These are phyloP conservation scores for Epizoanthus scotinus DNA, from an alignment of 92 coral and sea anemone genomes.

Conservation along the genomic window DNA sequence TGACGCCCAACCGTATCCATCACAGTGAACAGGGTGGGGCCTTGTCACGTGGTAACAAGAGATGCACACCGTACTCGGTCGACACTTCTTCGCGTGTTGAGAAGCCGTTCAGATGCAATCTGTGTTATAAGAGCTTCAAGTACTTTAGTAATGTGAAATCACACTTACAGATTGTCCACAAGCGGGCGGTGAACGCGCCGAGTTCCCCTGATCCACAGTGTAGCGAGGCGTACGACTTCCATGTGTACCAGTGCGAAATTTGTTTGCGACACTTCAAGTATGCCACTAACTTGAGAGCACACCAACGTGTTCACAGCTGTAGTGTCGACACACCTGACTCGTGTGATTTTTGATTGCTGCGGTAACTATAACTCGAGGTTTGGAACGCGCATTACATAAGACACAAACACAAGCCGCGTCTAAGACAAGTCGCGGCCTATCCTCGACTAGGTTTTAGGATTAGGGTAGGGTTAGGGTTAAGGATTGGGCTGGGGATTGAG, in stretches of 20 bases:
- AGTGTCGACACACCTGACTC: not conserved
- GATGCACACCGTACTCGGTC: not conserved
- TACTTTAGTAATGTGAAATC: slow-evolving; percentile 81
- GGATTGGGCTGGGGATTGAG: too few relatives aligned
- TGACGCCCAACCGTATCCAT: not conserved
- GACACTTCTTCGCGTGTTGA: slow-evolving; percentile 39
- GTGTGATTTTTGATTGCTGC: too few relatives aligned
- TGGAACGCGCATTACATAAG: too few relatives aligned
- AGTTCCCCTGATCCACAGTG: slow-evolving; percentile 19
- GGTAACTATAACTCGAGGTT: too few relatives aligned
- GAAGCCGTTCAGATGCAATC: slow-evolving; percentile 58
- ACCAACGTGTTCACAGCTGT: slow-evolving; percentile 72
- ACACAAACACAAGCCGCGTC: too few relatives aligned
- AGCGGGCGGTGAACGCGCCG: slow-evolving; percentile 41
- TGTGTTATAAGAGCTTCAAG: slow-evolving; percentile 74
- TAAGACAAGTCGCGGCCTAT: too few relatives aligned
- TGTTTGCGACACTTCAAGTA: slow-evolving; percentile 82
- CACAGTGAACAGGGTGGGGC: not conserved
- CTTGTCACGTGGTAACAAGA: not conserved
- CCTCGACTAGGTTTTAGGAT: too few relatives aligned
- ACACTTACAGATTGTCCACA: slow-evolving; percentile 73
- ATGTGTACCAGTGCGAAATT: slow-evolving; percentile 67
- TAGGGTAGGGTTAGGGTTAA: too few relatives aligned
- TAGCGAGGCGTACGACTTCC: slow-evolving; percentile 3
- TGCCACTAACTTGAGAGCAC: slow-evolving; percentile 73